A percentile compares a stretch with the other conserved stretches of the same genome.
Conservation (phyloP, 2,113 vertebrate genomes). For the Hippocampus mohnikei region DNA sequence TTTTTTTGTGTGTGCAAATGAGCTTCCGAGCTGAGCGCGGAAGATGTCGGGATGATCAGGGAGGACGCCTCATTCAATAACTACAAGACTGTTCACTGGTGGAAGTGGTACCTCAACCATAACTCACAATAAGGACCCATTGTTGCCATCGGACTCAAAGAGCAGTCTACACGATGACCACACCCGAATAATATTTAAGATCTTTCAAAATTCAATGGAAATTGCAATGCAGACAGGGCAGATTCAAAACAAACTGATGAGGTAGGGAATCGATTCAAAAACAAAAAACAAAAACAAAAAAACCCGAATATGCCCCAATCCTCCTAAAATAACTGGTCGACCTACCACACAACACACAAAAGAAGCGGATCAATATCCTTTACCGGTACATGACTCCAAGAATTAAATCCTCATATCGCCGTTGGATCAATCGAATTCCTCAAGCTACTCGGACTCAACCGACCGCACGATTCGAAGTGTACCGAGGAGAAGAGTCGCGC, state of each 20-base stretch:
- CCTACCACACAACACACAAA: background rate
- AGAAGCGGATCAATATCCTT: background rate
- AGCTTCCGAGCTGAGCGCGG: background rate
- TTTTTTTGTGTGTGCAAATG: background rate
- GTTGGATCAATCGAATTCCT: background rate
- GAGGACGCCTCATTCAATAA: slow-evolving; percentile 9
- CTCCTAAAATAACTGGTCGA: background rate
- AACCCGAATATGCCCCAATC: too few species aligned
- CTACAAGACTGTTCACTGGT: background rate
- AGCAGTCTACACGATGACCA: background rate
- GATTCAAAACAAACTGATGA: background rate
- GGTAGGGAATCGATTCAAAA: too few species aligned
- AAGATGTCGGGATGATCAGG: slow-evolving; percentile 7
- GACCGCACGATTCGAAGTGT: slow-evolving; percentile 25
- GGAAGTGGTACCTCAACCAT: background rate
- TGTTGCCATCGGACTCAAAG: background rate
- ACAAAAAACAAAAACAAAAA: too few species aligned
- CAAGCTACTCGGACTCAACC: background rate
- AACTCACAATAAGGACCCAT: background rate
- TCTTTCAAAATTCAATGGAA: slow-evolving; percentile 18
- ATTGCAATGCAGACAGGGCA: background rate
- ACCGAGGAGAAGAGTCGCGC: slow-evolving; percentile 62
- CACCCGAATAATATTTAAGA: slow-evolving; percentile 18
- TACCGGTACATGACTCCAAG: background rate
- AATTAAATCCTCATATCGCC: background rate